Evolutionary conservation across 2,113 vertebrate species (phyloP).

Genomic region (Corapipo altera): DNA sequence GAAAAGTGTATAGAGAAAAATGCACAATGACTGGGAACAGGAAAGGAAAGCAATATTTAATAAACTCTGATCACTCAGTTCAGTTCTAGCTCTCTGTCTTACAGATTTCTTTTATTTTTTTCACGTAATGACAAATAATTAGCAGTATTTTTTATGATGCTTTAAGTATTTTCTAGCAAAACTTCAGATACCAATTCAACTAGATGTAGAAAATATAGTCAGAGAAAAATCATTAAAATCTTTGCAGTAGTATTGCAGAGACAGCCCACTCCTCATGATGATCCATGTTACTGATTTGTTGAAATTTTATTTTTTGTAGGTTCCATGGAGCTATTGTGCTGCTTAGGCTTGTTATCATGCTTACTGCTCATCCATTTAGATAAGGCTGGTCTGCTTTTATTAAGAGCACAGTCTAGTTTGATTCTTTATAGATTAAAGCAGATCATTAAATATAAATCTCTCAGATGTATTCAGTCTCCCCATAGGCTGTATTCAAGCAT

Average conservation of each 20-base stretch:
- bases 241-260: not conserved
- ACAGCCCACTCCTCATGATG: conserved; percentile 35
- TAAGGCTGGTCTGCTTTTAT: conserved; percentile 53
- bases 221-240: not conserved
- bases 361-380: conserved; percentile 7
- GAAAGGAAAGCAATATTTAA: not conserved
- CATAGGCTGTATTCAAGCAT: not conserved
- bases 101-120: not conserved
- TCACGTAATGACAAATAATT: not conserved
- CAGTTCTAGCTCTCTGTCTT: not conserved
- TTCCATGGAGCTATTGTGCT: conserved; percentile 50
- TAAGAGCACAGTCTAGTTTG: not conserved
- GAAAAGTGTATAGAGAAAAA: not conserved
- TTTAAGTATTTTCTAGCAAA: not conserved
- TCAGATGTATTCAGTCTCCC: conserved; percentile 15
- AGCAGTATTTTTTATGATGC: not conserved
- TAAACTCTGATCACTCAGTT: not conserved
- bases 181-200: not conserved
- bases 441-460: conserved; percentile 44
- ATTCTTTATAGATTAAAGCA: conserved; percentile 58
- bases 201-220: not conserved
- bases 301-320: conserved; percentile 53
- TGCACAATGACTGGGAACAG: not conserved
- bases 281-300: conserved; percentile 33
- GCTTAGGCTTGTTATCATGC: not conserved